phyloP scores from a whole-genome alignment of 2,888 invertebrate species.

The Melipona bicolor region DNA sequence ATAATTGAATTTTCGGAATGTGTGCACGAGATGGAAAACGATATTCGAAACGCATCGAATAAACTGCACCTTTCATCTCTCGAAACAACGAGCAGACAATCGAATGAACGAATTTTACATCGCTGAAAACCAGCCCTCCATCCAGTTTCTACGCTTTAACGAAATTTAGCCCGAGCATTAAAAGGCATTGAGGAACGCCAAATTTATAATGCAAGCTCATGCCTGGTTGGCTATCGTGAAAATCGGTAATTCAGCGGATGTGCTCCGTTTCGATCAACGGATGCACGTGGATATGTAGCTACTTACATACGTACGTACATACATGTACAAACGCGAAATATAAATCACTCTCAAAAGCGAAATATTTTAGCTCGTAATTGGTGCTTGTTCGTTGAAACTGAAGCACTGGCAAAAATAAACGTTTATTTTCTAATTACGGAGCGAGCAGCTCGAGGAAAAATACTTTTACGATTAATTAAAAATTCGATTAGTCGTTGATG shows the following conservation, averaged over 20 bases:
- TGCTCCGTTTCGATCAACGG: not conserved
- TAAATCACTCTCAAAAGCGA: not conserved
- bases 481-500: not conserved
- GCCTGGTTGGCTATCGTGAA: not conserved
- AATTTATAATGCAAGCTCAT: constrained; percentile 5
- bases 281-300: no score
- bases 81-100: not conserved
- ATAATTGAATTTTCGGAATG: no score
- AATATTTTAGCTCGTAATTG: constrained; percentile 6
- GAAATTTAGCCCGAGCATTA: constrained; percentile 1
- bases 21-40: no score
- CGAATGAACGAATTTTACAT: not conserved
- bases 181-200: constrained; percentile 32
- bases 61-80: not conserved
- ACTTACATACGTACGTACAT: no score
- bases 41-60: not conserved
- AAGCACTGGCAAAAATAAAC: not conserved
- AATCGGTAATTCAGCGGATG: constrained; percentile 6
- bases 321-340: constrained; percentile 9
- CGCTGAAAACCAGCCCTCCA: not conserved
- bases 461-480: constrained; percentile 1
- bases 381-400: not conserved
- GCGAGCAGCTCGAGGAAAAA: constrained; percentile 8
- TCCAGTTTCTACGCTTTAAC: not conserved
- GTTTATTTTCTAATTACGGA: constrained; percentile 17